These are phyloP conservation scores for Channallabes apus DNA, from an alignment of 2,797 vertebrate species.

Conservation along the genomic window DNA sequence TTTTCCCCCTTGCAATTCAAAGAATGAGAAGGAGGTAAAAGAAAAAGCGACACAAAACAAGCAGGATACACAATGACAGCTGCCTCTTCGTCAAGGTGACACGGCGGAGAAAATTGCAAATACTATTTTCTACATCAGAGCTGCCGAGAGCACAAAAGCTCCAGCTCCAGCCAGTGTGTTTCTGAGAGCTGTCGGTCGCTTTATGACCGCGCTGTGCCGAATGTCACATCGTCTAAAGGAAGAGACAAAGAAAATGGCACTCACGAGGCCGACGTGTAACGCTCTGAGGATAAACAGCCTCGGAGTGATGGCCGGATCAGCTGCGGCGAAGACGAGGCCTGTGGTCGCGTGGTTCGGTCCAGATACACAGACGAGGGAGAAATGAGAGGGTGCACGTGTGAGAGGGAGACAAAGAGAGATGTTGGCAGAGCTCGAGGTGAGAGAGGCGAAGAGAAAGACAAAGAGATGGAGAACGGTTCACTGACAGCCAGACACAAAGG, in stretches of 20 bases:
- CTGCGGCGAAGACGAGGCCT: constrained; percentile 24
- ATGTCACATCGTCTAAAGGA: constrained; percentile 76
- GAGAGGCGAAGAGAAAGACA: constrained; percentile 8
- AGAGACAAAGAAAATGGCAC: constrained; percentile 78
- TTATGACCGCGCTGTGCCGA: constrained; percentile 67
- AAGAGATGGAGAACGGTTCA: constrained; percentile 16
- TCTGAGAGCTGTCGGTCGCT: constrained; percentile 63
- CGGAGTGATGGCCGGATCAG: constrained; percentile 51
- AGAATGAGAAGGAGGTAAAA: constrained; percentile 37
- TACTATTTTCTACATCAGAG: constrained; percentile 59
- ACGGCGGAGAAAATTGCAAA: constrained; percentile 60
- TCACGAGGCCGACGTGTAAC: constrained; percentile 72
- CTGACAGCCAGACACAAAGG: constrained; percentile 15
- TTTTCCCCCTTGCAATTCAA: constrained; percentile 24
- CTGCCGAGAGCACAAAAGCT: constrained; percentile 29
- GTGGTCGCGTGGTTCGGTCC: not conserved
- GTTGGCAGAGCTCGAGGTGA: constrained; percentile 6
- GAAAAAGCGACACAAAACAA: constrained; percentile 33
- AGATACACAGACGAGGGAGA: not conserved
- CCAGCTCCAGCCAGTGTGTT: constrained; percentile 45
- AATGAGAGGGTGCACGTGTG: not conserved
- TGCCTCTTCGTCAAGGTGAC: constrained; percentile 60
- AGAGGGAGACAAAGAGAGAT: not conserved
- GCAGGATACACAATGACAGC: constrained; percentile 52
- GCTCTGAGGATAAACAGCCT: constrained; percentile 66